Conservation (phyloP, 2,797 vertebrate genomes). For the Oreochromis mossambicus region DNA sequence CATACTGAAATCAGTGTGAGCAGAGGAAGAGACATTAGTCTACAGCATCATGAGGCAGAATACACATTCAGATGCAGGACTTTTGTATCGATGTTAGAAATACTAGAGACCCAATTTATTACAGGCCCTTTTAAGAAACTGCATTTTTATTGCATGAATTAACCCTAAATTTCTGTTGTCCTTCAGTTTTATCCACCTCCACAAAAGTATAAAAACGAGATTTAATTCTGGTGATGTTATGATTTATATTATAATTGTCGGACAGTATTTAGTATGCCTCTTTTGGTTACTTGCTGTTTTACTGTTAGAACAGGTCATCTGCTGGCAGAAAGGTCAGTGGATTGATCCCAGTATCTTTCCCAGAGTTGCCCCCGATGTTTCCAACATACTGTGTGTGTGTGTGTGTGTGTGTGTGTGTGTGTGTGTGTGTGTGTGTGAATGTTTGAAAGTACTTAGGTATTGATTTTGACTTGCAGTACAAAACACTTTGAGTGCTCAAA, state of each 20-base stretch:
- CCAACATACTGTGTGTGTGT: no score
- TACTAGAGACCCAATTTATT: not conserved
- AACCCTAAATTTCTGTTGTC: not conserved
- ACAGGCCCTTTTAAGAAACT: not conserved
- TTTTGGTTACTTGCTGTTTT: not conserved
- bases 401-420: no score
- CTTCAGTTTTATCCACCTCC: not conserved
- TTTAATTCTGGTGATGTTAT: not conserved
- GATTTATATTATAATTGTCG: not conserved
- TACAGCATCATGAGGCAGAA: not conserved
- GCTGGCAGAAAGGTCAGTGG: not conserved
- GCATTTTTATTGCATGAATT: not conserved
- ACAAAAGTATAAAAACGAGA: not conserved
- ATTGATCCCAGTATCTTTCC: not conserved
- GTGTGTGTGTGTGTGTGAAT: not conserved
- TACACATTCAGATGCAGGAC: not conserved
- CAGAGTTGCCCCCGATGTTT: no score
- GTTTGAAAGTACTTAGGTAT: not conserved
- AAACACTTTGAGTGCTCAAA: not conserved
- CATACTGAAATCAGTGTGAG: slow-evolving; percentile 13
- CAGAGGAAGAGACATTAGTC: not conserved
- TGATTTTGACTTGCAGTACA: not conserved
- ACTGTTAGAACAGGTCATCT: not conserved
- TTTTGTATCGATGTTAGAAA: not conserved
- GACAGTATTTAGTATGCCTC: not conserved